Conservation (phyloP, 2,888 invertebrate genomes). For the Leptinotarsa tumamoca region DNA sequence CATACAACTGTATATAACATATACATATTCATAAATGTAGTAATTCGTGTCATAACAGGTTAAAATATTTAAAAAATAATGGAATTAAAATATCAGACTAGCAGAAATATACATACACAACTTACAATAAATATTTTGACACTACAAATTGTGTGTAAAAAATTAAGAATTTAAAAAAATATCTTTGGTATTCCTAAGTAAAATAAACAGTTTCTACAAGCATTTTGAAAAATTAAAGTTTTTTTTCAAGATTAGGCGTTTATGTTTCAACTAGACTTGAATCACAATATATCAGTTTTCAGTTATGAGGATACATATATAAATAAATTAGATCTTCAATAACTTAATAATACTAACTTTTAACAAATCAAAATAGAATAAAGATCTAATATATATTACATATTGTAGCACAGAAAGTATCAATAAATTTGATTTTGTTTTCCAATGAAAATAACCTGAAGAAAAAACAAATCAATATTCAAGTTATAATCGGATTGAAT, state of each 20-base stretch:
- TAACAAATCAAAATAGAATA: slow-evolving; percentile 29
- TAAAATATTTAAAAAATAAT: slow-evolving; percentile 53
- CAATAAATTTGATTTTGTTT: slow-evolving; percentile 4
- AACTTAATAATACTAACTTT: slow-evolving; percentile 43
- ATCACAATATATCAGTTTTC: slow-evolving; percentile 39
- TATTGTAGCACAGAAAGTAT: slow-evolving; percentile 32
- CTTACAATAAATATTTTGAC: slow-evolving; percentile 49
- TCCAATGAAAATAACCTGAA: neutral
- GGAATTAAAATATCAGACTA: slow-evolving; percentile 58
- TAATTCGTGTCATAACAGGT: slow-evolving; percentile 48
- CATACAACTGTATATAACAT: slow-evolving; percentile 51
- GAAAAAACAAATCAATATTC: neutral
- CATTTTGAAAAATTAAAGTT: slow-evolving; percentile 33
- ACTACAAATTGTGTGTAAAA: slow-evolving; percentile 42
- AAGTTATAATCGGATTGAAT: neutral
- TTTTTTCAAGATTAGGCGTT: slow-evolving; percentile 23
- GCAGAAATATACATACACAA: slow-evolving; percentile 50
- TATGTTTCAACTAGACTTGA: slow-evolving; percentile 26
- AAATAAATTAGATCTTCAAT: slow-evolving; percentile 41
- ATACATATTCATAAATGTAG: slow-evolving; percentile 48
- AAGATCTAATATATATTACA: slow-evolving; percentile 8
- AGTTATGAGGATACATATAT: slow-evolving; percentile 29
- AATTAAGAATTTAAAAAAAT: slow-evolving; percentile 43
- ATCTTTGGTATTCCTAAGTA: slow-evolving; percentile 54
- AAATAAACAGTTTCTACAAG: slow-evolving; percentile 36